These are phyloP conservation scores for Callyntrura sp. DNA, from an alignment of 2,888 invertebrate genomes.

Conservation along the genomic window DNA sequence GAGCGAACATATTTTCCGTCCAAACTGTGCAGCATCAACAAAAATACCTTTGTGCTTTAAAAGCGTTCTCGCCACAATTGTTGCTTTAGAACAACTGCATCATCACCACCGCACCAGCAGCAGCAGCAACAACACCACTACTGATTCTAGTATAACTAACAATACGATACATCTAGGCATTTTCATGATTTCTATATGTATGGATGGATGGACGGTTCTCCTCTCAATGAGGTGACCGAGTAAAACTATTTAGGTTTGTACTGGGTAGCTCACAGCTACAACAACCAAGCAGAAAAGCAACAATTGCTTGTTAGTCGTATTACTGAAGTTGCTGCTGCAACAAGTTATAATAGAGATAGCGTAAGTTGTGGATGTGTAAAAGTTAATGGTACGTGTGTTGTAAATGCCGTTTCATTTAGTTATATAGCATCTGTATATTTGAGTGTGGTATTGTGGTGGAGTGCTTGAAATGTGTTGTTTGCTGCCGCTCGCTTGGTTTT, in stretches of 20 bases:
- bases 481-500: neutral
- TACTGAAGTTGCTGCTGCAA: constrained; percentile 62
- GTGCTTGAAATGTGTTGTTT: neutral
- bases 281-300: constrained; percentile 50
- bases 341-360: constrained; percentile 39
- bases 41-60: constrained; percentile 51
- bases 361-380: neutral
- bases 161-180: constrained; percentile 65
- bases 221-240: constrained; percentile 83
- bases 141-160: constrained; percentile 37
- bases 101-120: too few relatives aligned
- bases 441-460: constrained; percentile 15
- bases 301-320: constrained; percentile 67
- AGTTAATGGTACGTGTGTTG: constrained; percentile 41
- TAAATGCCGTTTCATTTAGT: constrained; percentile 50
- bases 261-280: constrained; percentile 69
- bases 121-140: neutral
- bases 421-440: neutral
- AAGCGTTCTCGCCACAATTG: constrained; percentile 50
- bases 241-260: constrained; percentile 82
- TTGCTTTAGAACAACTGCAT: constrained; percentile 38
- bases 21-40: constrained; percentile 30
- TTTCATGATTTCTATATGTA: constrained; percentile 57
- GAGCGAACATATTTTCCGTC: constrained; percentile 23
- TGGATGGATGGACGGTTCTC: constrained; percentile 68